A percentile compares a stretch with the other conserved stretches of the same genome.
Evolutionary conservation across 2,888 invertebrate genomes (phyloP).

Genomic region (Dryococelus australis): DNA sequence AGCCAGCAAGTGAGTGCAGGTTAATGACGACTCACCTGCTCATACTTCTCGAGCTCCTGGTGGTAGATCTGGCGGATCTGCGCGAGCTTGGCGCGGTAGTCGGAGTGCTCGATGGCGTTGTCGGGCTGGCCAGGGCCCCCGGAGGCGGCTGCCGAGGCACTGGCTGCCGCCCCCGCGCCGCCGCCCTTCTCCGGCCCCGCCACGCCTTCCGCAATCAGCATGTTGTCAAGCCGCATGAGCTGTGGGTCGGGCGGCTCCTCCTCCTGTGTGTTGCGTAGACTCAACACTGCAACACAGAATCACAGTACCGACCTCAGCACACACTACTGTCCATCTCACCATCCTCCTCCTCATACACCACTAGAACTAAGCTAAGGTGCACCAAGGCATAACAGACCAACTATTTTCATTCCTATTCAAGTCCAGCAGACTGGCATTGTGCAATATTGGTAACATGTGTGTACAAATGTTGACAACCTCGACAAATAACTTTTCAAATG

Average conservation of each 20-base stretch:
- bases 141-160: slow-evolving; percentile 84
- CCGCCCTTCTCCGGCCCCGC: slow-evolving; percentile 96
- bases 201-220: slow-evolving; percentile 98
- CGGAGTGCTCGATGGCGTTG: slow-evolving; percentile 98
- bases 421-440: too few species aligned
- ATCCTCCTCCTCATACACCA: not conserved
- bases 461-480: too few species aligned
- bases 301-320: not conserved
- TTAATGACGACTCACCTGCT: slow-evolving; percentile 70
- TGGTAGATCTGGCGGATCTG: slow-evolving; percentile 99
- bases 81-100: slow-evolving; percentile 97
- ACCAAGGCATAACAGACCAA: too few species aligned
- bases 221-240: slow-evolving; percentile 98
- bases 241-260: slow-evolving; percentile 99
- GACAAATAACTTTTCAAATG: too few species aligned
- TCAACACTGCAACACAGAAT: slow-evolving; percentile 72
- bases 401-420: too few species aligned
- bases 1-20: too few species aligned
- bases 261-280: slow-evolving; percentile 95
- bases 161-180: slow-evolving; percentile 85
- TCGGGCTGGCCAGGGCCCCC: slow-evolving; percentile 81
- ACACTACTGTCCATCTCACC: not conserved
- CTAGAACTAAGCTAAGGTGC: too few species aligned
- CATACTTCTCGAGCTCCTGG: slow-evolving; percentile 98
- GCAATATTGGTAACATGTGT: too few species aligned